Evolutionary conservation across 2,113 vertebrate genomes (phyloP).

Genomic region (Agapornis roseicollis): DNA sequence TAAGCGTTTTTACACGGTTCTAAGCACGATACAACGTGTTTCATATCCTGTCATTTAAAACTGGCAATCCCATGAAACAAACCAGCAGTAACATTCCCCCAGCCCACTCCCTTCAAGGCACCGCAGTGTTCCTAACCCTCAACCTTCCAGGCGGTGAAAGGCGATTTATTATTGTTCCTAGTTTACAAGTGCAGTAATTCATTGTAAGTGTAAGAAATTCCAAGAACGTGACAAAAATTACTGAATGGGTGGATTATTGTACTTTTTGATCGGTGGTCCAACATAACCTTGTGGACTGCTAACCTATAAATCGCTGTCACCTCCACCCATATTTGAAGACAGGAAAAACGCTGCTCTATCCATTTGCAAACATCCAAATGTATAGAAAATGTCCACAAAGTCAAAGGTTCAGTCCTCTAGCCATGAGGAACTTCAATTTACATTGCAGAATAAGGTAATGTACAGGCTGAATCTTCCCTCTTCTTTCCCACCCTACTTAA

Average conservation of each 20-base stretch:
- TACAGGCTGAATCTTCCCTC: not conserved
- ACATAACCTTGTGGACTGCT: rapidly evolving
- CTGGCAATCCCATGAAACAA: not conserved
- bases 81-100: rapidly evolving
- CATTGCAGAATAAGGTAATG: not conserved
- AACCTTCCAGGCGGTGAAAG: not conserved
- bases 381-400: not conserved
- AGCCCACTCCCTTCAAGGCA: not conserved
- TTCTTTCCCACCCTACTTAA: not conserved
- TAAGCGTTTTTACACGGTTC: slow-evolving; percentile 13
- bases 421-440: not conserved
- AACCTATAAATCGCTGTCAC: not conserved
- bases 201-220: not conserved
- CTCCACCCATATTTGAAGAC: not conserved
- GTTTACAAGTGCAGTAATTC: not conserved
- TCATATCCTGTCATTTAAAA: not conserved
- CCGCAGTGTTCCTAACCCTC: rapidly evolving
- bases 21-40: not conserved
- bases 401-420: not conserved
- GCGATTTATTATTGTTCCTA: not conserved
- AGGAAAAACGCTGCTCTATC: not conserved
- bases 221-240: not conserved
- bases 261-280: not conserved
- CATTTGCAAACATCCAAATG: not conserved
- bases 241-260: rapidly evolving